A percentile compares a stretch with the other conserved stretches of the same genome.
phyloP scores from a whole-genome alignment of 2,888 invertebrate species.

The Mesorhabditis belari region DNA sequence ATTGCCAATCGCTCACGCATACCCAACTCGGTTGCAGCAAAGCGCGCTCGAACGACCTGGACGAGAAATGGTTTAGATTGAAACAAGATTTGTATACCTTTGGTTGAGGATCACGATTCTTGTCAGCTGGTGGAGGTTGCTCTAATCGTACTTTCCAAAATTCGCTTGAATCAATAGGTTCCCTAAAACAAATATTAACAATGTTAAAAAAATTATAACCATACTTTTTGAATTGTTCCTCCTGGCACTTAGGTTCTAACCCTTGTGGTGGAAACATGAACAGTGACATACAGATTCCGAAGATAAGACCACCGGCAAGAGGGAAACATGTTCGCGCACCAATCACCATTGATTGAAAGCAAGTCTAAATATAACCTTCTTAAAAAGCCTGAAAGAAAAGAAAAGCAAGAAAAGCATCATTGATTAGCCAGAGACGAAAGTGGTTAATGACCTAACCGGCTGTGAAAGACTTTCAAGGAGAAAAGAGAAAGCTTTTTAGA shows the following conservation, averaged over 20 bases:
- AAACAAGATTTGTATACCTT: background rate
- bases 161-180: background rate
- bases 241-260: background rate
- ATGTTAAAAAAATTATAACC: background rate
- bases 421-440: too few relatives aligned
- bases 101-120: background rate
- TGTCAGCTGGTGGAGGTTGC: background rate
- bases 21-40: slow-evolving; percentile 88
- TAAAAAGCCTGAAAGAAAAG: too few relatives aligned
- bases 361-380: too few relatives aligned
- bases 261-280: background rate
- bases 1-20: slow-evolving; percentile 81
- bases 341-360: background rate
- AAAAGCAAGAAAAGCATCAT: too few relatives aligned
- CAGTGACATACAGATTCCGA: background rate
- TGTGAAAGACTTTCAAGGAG: too few relatives aligned
- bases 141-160: background rate
- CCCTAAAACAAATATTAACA: background rate
- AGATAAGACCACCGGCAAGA: background rate
- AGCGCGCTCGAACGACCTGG: slow-evolving; percentile 67
- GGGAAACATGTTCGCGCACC: background rate
- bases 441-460: too few relatives aligned
- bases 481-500: too few relatives aligned
- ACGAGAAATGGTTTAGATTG: background rate
- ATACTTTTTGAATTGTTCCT: background rate